A percentile compares a stretch with the other conserved stretches of the same genome.
Conservation (phyloP, 2,888 invertebrate genomes). For the Drosophila niveifrons region DNA sequence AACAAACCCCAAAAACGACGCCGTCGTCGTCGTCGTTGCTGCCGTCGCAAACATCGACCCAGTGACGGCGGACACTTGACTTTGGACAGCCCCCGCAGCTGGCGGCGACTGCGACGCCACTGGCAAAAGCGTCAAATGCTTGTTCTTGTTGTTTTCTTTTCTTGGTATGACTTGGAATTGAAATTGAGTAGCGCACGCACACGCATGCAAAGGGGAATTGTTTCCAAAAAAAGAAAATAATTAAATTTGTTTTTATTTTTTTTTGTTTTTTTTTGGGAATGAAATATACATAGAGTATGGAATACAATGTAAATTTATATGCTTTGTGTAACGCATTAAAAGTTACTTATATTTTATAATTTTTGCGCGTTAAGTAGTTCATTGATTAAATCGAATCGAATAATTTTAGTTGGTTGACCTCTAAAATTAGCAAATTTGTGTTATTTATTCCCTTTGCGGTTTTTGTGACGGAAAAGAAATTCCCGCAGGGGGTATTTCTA, state of each 20-base stretch:
- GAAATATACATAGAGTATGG: not conserved
- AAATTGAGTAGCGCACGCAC: slow-evolving; percentile 22
- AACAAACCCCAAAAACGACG: slow-evolving; percentile 53
- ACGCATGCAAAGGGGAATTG: slow-evolving; percentile 11
- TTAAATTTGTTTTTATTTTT: slow-evolving; percentile 25
- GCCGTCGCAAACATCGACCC: slow-evolving; percentile 65
- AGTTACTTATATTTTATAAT: no score
- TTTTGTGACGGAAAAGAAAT: not conserved
- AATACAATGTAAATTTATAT: slow-evolving; percentile 1
- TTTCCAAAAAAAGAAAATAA: slow-evolving; percentile 12
- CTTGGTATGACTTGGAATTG: slow-evolving; percentile 38
- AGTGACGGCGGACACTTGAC: slow-evolving; percentile 45
- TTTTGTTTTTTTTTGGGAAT: slow-evolving; percentile 9
- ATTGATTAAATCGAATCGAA: no score
- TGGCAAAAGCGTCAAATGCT: slow-evolving; percentile 31
- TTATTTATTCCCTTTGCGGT: not conserved
- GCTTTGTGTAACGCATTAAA: not conserved
- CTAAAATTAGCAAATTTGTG: not conserved
- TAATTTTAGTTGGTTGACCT: not conserved
- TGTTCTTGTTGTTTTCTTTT: not conserved
- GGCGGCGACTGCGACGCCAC: slow-evolving; percentile 37
- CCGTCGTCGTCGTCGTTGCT: not conserved
- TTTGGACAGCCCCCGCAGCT: slow-evolving; percentile 3
- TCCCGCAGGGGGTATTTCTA: no score
- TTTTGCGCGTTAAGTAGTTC: no score